Evolutionary conservation across 2,888 invertebrate species (phyloP), one percentile per base, ranked within the genome.

Genomic region (Oligia strigilis): DNA sequence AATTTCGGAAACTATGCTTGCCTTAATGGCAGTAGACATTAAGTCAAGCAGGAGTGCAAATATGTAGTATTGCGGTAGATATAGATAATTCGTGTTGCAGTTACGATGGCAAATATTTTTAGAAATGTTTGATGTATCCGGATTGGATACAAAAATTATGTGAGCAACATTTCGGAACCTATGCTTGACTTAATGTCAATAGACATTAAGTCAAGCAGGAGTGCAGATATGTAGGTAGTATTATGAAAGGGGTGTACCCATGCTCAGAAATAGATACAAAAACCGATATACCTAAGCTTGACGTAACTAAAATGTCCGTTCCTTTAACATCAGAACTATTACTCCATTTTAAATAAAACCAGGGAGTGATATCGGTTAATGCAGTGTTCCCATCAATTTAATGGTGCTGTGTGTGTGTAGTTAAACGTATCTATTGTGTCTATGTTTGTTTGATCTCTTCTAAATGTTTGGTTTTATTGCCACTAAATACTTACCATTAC

Each of bases 401-500:
- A 90, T 91, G 87, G 91, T 87, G 87, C 82, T 85, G 40, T 40
- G 4, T 5, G 40, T 40, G 84, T 90, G 88, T 93, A 92, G 92
- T 93, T 91, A 91, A 91, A 89, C 88, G 88, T 88, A 91, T 91
- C 91, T 88, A 92, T 94, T 94, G 92, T 89, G 64, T 85, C 77
- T 74, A 78, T 73, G 87, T 90, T 83, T 92, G 91, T 93, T 92
- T 93, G 88, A 90, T 88, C 91, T 90, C 87, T 87, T 91, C 91
- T 91, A 89, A 93, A 93, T 91, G 92, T 91, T 88, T 89, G 84
- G 87, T 92, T 93, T 92, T 93, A 93, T 93, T 92, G 89, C 89
- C 88, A 80, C 83, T 84, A 85, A 89, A 85, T 14, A 11, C 11
- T 9, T 86, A 89, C 81, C 58, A 72, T 46, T 70, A 66, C 69